A percentile compares a stretch with the other conserved stretches of the same genome.
Conservation (phyloP, 2,888 invertebrate species). For the Melanostoma mellinum region DNA sequence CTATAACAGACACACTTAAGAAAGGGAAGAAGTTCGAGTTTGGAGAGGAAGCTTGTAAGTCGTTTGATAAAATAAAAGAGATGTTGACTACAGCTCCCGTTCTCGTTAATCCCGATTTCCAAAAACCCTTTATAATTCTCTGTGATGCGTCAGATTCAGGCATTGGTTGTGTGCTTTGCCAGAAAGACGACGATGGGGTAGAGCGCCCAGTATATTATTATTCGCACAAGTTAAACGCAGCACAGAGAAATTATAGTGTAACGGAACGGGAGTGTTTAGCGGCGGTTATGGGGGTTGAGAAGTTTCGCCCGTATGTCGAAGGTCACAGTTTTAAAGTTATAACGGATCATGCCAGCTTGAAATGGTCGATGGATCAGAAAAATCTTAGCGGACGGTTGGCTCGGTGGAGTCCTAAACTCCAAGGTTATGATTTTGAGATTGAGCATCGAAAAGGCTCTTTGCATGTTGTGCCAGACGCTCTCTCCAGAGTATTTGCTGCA, state of each 20-base stretch:
- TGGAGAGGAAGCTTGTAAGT: too few species aligned
- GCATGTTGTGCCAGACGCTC: background rate
- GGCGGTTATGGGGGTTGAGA: constrained; percentile 21
- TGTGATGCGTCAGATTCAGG: too few species aligned
- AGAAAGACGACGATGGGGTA: too few species aligned
- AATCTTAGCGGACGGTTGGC: constrained; percentile 74
- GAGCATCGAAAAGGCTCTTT: background rate
- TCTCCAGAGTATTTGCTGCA: too few species aligned
- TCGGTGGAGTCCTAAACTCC: constrained; percentile 69
- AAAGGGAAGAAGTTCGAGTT: too few species aligned
- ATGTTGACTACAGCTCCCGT: too few species aligned
- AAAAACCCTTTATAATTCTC: too few species aligned
- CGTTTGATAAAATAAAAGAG: too few species aligned
- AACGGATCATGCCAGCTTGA: constrained; percentile 74
- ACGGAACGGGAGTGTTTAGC: constrained; percentile 46
- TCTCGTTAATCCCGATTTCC: too few species aligned
- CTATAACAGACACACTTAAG: too few species aligned
- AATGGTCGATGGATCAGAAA: constrained; percentile 74
- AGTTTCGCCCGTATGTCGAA: constrained; percentile 56
- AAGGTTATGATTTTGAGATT: constrained; percentile 49
- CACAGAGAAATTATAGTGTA: constrained; percentile 32
- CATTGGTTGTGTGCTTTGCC: too few species aligned
- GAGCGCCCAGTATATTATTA: too few species aligned
- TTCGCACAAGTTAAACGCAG: background rate
- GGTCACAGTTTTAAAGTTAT: constrained; percentile 68